Base-by-base conservation (phyloP, 2,113 vertebrate genomes). In the Serinus canaria region DNA sequence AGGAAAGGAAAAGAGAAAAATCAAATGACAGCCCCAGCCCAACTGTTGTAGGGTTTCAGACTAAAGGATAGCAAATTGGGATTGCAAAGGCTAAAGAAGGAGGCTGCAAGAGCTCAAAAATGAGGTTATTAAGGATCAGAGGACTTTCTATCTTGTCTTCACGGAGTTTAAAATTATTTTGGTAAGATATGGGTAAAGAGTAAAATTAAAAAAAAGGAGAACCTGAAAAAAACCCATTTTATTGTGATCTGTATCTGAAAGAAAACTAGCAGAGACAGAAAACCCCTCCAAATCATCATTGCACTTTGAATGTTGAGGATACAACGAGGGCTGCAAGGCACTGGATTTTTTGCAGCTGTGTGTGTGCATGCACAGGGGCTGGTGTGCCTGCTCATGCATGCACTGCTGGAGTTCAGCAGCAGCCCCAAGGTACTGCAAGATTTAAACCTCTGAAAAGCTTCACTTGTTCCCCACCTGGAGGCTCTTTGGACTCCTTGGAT, bases 81-180 rank as follows among this genome's bases (percentile, higher is more conserved):
- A 69, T 85, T 87, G 17, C 27, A 52, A 69, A 69, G 27, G 37
- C 25, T 58, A 3, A 80, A 87, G 46, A 16, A 75, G 23, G 46
- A 79, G 53, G 39, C 39, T 62, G 58, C 37, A 66, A 3, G 39
- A 13, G 41, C 35, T 84, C 80, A 86, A 25, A 39, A 11, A 20
- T 3, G 5, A 67, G 21, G 47, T 81, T 64, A 49, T 62, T 69
- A 33, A 63, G 37, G 30, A 64, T 87, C 52, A 63, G 73, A 47
- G 33, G 68, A 19, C 60, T 79, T 87, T 84, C 37, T 91, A 0
- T 55, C 35, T 64, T 53, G 43, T 22, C 25, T 91, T 85, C 9
- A 11, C 49, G 58, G 55, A 91, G 62, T 86, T 87, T 55, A 49
- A 83, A 77, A 76, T 53, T 39, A 46, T 87, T 85, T 60, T 62